Conservation (phyloP, 92 coral and sea anemone species). For the Heliopora coerulea region DNA sequence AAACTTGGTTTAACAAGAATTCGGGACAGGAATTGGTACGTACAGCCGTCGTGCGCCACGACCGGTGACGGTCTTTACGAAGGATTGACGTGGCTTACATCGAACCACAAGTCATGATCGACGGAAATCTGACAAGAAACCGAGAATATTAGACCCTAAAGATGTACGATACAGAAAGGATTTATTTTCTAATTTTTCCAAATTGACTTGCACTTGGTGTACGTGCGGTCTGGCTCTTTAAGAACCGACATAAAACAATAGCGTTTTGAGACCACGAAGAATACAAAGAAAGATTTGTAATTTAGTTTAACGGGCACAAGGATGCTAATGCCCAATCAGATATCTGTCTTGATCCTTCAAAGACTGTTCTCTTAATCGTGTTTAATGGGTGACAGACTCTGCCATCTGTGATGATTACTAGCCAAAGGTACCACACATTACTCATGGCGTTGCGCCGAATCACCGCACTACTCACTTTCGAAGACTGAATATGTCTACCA, state of each 20-base stretch:
- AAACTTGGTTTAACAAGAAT: conserved; percentile 69
- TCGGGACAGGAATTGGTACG: conserved; percentile 95
- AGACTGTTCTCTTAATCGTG: too few species aligned
- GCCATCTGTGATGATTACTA: too few species aligned
- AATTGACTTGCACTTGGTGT: background rate
- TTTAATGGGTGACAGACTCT: too few species aligned
- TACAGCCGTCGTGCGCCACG: conserved; percentile 97
- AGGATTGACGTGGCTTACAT: conserved; percentile 88
- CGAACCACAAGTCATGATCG: conserved; percentile 64
- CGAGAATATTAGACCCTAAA: conserved; percentile 16
- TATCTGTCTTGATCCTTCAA: background rate
- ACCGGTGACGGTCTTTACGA: conserved; percentile 97
- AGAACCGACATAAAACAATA: background rate
- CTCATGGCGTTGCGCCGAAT: too few species aligned
- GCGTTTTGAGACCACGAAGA: background rate
- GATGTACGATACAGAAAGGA: background rate
- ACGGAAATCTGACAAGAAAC: background rate
- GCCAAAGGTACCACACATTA: too few species aligned
- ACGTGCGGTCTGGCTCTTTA: background rate
- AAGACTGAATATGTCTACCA: background rate
- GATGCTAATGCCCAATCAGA: background rate
- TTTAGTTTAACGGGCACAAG: background rate
- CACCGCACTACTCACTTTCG: background rate
- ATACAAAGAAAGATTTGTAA: background rate
- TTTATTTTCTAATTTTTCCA: background rate